Evolutionary conservation across 2,113 vertebrate species (phyloP).

Genomic region (Epinephelus moara): DNA sequence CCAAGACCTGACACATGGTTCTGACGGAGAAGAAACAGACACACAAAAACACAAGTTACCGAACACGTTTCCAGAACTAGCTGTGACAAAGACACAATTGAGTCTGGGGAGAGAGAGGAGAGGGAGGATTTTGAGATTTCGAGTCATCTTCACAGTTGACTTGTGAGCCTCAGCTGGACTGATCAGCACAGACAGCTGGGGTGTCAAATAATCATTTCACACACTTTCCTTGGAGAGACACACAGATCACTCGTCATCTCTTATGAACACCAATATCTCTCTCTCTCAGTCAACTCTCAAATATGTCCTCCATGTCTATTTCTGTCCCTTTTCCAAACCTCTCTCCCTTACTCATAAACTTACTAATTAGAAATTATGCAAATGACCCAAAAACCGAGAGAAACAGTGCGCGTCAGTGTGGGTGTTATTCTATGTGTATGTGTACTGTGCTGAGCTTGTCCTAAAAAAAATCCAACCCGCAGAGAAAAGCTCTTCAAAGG

Average conservation of each 20-base stretch:
- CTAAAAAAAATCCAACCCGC: slow-evolving; percentile 53
- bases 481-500: slow-evolving; percentile 71
- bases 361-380: slow-evolving; percentile 74
- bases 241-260: slow-evolving; percentile 8
- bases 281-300: slow-evolving; percentile 19
- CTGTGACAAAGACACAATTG: slow-evolving; percentile 86
- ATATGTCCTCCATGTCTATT: slow-evolving; percentile 43
- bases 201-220: slow-evolving; percentile 50
- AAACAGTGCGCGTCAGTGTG: slow-evolving; percentile 12
- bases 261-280: slow-evolving; percentile 1
- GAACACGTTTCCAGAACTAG: slow-evolving; percentile 84
- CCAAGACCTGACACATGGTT: slow-evolving; percentile 50
- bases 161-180: slow-evolving; percentile 48
- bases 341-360: slow-evolving; percentile 37
- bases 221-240: slow-evolving; percentile 16
- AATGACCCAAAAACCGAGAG: slow-evolving; percentile 60
- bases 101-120: slow-evolving; percentile 79
- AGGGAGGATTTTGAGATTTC: slow-evolving; percentile 41
- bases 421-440: slow-evolving; percentile 12
- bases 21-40: slow-evolving; percentile 15
- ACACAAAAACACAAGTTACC: slow-evolving; percentile 77
- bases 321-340: slow-evolving; percentile 19
- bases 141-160: slow-evolving; percentile 29
- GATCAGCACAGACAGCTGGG: slow-evolving; percentile 37
- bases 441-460: slow-evolving; percentile 35